These are phyloP conservation scores for Pristis pectinata DNA, from an alignment of 2,797 vertebrate genomes.

Conservation along the genomic window DNA sequence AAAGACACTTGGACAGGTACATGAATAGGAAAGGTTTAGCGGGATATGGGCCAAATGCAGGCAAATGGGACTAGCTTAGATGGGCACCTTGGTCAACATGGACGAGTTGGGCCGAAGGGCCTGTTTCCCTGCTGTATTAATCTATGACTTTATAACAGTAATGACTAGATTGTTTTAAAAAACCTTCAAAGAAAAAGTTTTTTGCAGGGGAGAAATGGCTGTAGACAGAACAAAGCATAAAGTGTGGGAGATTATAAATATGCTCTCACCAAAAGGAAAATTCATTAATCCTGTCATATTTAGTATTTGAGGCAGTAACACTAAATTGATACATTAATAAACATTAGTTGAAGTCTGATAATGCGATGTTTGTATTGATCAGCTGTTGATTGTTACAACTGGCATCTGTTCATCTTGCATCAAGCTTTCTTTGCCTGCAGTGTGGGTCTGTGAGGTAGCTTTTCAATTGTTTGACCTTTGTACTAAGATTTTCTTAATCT, in stretches of 20 bases:
- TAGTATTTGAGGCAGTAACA: constrained; percentile 45
- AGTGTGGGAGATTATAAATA: background rate
- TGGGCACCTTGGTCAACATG: no score
- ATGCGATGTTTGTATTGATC: constrained; percentile 61
- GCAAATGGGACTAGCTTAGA: no score
- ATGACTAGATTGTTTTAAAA: no score
- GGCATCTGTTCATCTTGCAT: constrained; percentile 55
- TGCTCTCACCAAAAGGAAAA: background rate
- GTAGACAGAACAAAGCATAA: background rate
- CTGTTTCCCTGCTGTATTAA: no score
- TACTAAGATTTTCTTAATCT: constrained; percentile 56
- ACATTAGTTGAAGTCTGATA: constrained; percentile 62
- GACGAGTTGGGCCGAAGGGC: no score
- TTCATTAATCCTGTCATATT: background rate
- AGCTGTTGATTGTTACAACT: constrained; percentile 59
- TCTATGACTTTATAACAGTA: no score
- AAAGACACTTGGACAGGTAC: no score
- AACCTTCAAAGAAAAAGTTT: no score
- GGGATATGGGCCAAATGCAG: no score
- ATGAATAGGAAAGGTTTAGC: no score
- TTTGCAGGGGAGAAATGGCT: background rate
- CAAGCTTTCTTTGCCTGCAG: constrained; percentile 49
- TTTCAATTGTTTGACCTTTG: constrained; percentile 55
- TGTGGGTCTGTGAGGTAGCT: constrained; percentile 55
- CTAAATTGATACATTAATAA: constrained; percentile 49